A percentile compares a stretch with the other conserved stretches of the same genome.
Evolutionary conservation across 2,113 vertebrate species (phyloP).

Genomic region (Smithornis capensis): DNA sequence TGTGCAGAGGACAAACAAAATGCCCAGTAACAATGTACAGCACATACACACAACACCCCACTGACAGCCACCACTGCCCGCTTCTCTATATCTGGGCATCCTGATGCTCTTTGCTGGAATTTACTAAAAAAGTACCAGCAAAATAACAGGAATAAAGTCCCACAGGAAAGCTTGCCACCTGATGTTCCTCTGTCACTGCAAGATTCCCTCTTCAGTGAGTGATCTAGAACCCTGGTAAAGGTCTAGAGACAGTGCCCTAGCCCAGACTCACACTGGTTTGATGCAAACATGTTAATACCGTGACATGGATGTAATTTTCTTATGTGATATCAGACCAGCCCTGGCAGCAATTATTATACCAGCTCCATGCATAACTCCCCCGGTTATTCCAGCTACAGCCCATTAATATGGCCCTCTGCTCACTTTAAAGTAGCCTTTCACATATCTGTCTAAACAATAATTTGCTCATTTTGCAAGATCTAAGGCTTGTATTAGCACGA

Average conservation of each 20-base stretch:
- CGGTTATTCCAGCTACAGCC: not conserved
- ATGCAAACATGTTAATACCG: not conserved
- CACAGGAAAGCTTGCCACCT: not conserved
- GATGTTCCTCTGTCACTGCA: not conserved
- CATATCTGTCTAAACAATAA: not conserved
- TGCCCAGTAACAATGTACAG: not conserved
- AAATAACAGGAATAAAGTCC: not conserved
- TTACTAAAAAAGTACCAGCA: not conserved
- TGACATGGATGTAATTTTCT: not conserved
- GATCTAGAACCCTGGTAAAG: not conserved
- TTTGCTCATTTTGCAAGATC: not conserved
- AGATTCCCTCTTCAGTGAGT: not conserved
- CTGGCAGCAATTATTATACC: not conserved
- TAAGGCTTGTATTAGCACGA: not conserved
- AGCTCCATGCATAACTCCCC: not conserved
- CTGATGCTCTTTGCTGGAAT: not conserved
- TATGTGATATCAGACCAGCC: not conserved
- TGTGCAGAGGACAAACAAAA: not conserved
- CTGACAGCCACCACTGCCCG: not conserved
- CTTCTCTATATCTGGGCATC: not conserved
- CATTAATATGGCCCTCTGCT: not conserved
- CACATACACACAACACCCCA: accelerated
- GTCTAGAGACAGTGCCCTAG: not conserved
- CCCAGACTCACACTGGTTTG: not conserved
- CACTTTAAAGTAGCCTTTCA: not conserved